These are phyloP conservation scores for Eucidaris tribuloides DNA, from an alignment of 35 echinoderm and acorn worm species.

Conservation along the genomic window DNA sequence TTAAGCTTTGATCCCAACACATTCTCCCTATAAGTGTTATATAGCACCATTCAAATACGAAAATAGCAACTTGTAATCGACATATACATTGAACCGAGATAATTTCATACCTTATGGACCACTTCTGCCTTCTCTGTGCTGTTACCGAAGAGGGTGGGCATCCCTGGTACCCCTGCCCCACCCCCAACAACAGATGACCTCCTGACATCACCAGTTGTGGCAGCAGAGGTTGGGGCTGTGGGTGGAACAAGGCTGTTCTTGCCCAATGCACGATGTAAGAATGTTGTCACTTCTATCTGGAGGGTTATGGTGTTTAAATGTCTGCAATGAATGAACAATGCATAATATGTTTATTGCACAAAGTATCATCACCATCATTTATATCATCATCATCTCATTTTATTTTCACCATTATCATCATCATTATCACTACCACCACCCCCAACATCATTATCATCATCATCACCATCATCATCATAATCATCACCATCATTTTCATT, in stretches of 20 bases:
- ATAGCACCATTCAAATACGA: no score
- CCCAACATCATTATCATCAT: no score
- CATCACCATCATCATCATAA: no score
- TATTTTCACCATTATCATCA: no score
- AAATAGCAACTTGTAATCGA: no score
- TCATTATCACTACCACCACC: no score
- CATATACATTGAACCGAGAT: no score
- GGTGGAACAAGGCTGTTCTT: constrained; percentile 34
- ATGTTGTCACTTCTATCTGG: constrained; percentile 96
- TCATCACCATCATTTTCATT: no score
- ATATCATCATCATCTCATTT: no score
- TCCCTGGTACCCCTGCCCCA: neutral
- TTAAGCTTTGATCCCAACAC: no score
- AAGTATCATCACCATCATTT: neutral
- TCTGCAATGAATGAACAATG: constrained; percentile 50
- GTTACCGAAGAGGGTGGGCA: constrained; percentile 91
- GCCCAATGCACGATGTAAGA: constrained; percentile 46
- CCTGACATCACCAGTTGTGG: neutral
- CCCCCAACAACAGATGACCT: neutral
- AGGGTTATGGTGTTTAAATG: constrained; percentile 91
- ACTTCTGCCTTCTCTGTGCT: constrained; percentile 93
- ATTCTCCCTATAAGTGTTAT: no score
- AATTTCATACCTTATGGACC: constrained; percentile 59
- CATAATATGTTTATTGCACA: neutral
- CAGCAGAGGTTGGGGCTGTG: neutral